Conservation (phyloP, 2,888 invertebrate genomes). For the Stenolophus ochropezus region DNA sequence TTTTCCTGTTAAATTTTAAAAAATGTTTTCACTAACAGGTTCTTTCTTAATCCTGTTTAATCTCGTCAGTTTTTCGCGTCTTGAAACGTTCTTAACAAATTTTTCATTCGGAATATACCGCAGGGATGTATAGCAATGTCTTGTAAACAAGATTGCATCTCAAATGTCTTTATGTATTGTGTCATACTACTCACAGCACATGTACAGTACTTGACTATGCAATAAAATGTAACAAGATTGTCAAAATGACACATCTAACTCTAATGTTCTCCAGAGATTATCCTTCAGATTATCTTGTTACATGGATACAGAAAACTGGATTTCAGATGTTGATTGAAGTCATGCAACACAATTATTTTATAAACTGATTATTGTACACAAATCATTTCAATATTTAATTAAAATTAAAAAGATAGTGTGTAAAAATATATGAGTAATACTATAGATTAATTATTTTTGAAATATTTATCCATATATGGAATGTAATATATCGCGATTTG, state of each 20-base stretch:
- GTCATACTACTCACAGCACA: not conserved
- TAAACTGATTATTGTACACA: no score
- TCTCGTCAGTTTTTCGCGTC: not conserved
- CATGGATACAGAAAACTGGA: not conserved
- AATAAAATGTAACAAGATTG: constrained; percentile 13
- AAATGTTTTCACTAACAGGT: no score
- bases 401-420: no score
- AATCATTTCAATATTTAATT: no score
- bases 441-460: no score
- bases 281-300: not conserved
- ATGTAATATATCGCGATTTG: no score
- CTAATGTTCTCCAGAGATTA: not conserved
- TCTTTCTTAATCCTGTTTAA: not conserved
- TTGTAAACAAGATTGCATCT: not conserved
- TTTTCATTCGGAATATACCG: not conserved
- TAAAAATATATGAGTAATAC: no score
- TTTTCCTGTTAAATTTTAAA: no score
- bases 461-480: no score
- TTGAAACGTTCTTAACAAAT: not conserved
- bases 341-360: no score
- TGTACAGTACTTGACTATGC: constrained; percentile 3
- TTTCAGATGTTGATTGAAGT: no score
- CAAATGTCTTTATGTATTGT: not conserved
- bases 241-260: not conserved
- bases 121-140: not conserved